phyloP scores from a whole-genome alignment of 1,140 invertebrate species.

The Drosophila nannoptera region DNA sequence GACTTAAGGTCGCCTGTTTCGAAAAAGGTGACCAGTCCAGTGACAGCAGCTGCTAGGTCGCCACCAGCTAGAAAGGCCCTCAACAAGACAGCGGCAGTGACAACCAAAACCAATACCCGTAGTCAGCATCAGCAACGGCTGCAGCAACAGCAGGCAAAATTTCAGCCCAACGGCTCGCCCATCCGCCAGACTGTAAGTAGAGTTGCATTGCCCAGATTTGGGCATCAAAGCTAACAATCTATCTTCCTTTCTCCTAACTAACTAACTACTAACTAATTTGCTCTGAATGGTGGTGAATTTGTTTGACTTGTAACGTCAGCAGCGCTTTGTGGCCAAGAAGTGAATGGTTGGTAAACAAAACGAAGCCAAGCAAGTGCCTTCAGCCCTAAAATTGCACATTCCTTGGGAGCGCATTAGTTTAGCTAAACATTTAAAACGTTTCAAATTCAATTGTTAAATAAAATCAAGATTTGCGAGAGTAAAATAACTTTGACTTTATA shows the following conservation, averaged over 20 bases:
- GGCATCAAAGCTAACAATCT: not conserved
- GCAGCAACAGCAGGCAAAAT: slow-evolving; percentile 18
- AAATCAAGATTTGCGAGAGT: not conserved
- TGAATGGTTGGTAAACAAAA: slow-evolving; percentile 7
- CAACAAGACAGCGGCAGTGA: not conserved
- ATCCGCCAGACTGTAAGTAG: slow-evolving; percentile 35
- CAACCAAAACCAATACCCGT: slow-evolving; percentile 9
- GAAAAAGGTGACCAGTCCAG: not conserved
- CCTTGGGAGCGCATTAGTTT: not conserved
- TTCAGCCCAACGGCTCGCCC: slow-evolving; percentile 21
- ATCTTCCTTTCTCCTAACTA: not conserved
- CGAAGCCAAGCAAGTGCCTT: slow-evolving; percentile 59
- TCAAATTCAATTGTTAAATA: slow-evolving; percentile 8
- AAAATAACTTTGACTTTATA: slow-evolving; percentile 5
- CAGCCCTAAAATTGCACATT: slow-evolving; percentile 23
- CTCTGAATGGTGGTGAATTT: not conserved
- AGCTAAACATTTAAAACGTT: slow-evolving; percentile 4
- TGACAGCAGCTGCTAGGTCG: not conserved
- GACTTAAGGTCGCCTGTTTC: not conserved
- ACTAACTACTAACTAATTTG: not conserved
- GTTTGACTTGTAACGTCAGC: slow-evolving; percentile 8
- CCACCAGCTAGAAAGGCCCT: not conserved
- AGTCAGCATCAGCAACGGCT: slow-evolving; percentile 6
- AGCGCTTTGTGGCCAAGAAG: slow-evolving; percentile 60
- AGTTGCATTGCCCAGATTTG: not conserved